Conservation (phyloP, 92 coral and sea anemone genomes). For the Diadumene lineata region DNA sequence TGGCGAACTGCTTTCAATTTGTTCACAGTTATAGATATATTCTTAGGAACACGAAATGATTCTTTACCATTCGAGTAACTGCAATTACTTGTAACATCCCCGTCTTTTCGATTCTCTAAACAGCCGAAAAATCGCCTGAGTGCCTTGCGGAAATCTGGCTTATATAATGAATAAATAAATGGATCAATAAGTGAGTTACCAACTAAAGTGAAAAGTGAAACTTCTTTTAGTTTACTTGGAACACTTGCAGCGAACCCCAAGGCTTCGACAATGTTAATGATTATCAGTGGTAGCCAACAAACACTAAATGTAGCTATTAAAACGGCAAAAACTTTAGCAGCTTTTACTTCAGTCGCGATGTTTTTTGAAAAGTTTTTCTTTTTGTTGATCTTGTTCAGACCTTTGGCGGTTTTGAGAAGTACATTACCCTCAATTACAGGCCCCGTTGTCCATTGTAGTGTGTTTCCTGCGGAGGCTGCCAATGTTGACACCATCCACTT, state of each 20-base stretch:
- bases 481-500: constrained; percentile 53
- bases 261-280: constrained; percentile 71
- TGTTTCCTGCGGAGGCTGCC: background rate
- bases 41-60: constrained; percentile 14
- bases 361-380: constrained; percentile 25
- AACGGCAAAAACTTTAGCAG: constrained; percentile 85
- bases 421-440: constrained; percentile 15
- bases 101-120: constrained; percentile 2
- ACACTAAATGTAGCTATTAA: constrained; percentile 69
- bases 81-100: constrained; percentile 17
- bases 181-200: constrained; percentile 87
- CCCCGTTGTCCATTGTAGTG: background rate
- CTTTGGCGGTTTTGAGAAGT: background rate
- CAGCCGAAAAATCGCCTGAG: constrained; percentile 48
- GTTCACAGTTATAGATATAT: background rate
- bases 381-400: constrained; percentile 33
- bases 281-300: constrained; percentile 87
- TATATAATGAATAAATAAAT: constrained; percentile 79
- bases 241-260: constrained; percentile 51
- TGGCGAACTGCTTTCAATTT: no score
- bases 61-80: constrained; percentile 17
- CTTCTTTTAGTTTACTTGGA: constrained; percentile 52
- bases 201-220: constrained; percentile 83
- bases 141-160: constrained; percentile 79
- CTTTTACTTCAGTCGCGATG: constrained; percentile 72